Base-by-base conservation (phyloP, 1,140 invertebrate genomes). In the Branchinecta lynchi region DNA sequence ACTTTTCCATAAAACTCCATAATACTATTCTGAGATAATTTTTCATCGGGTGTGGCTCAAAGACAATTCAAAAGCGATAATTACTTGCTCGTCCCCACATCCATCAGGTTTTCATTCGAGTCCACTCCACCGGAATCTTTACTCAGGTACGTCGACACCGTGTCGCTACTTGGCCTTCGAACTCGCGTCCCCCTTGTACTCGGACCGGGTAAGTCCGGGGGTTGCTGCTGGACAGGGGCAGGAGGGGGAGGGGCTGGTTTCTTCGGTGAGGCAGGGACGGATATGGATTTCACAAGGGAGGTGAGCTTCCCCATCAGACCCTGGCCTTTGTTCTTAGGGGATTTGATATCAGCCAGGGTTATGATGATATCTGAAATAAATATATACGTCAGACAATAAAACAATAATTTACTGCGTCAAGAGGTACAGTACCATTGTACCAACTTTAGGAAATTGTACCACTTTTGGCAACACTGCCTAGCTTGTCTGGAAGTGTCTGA, bases 91-190 rank as follows among this genome's bases (percentile, higher is more conserved):
- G 51, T 60, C 12, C 17, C 51, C 12, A 60, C 12, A 60, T 60
- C 51, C 51, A 60, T 20, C 51, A 60, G 17, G 17, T 60, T 60
- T 60, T 60, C 74, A 69, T 72, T 68, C 76, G 74, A 71, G 73
- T 72, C 70, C 45, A 73, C 66, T 75, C 85, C 84, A 80, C 87
- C 89, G 6, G 51, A 76, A 9, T 90, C 88, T 75, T 90, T 88
- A 76, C 88, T 90, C 70, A 91, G 82, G 81, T 92, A 92, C 0
- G 89, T 92, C 69, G 89, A 91, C 32, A 91, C 87, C 20, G 89
- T 91, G 77, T 91, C 89, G 20, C 90, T 85, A 77, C 87, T 90
- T 43, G 87, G 88, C 65, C 88, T 60, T 20, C 51, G 12, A 60
- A 60, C 51, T 20, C 51, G 12, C 17, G 12, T 6, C 51, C 51